phyloP scores from a whole-genome alignment of 2,888 invertebrate species.

The Coelopa pilipes region DNA sequence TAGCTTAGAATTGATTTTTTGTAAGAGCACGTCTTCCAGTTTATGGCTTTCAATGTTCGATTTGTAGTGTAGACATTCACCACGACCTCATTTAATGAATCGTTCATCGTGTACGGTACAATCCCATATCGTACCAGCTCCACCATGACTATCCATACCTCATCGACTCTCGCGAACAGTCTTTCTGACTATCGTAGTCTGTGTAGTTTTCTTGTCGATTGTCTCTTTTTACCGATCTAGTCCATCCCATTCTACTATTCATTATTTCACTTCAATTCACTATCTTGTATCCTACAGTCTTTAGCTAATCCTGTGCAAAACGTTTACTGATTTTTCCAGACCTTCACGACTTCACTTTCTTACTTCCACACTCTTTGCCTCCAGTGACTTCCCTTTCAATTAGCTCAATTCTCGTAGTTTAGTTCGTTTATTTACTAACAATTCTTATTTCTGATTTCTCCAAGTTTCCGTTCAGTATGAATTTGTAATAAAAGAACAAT shows the following conservation, averaged over 20 bases:
- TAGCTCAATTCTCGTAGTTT: conserved; percentile 26
- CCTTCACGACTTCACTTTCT: background rate
- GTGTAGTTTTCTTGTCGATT: too few relatives aligned
- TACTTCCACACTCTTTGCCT: background rate
- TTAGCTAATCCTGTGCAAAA: background rate
- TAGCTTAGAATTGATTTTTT: too few relatives aligned
- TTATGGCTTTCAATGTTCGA: too few relatives aligned
- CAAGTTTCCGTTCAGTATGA: conserved; percentile 9
- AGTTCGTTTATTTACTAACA: background rate
- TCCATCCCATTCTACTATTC: background rate
- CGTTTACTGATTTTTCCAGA: background rate
- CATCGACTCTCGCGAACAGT: too few relatives aligned
- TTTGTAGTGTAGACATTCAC: too few relatives aligned
- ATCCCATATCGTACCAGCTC: too few relatives aligned
- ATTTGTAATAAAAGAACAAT: background rate
- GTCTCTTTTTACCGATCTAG: too few relatives aligned
- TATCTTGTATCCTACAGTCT: background rate
- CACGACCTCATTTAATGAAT: too few relatives aligned
- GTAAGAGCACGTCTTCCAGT: too few relatives aligned
- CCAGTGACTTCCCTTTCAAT: conserved; percentile 5
- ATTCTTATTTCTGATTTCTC: conserved; percentile 1
- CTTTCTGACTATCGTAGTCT: too few relatives aligned
- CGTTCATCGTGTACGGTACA: too few relatives aligned
- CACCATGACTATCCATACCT: too few relatives aligned
- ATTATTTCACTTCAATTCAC: background rate